These are phyloP conservation scores for Glossosoma conforme DNA, from an alignment of 1,140 invertebrate species.

Conservation along the genomic window DNA sequence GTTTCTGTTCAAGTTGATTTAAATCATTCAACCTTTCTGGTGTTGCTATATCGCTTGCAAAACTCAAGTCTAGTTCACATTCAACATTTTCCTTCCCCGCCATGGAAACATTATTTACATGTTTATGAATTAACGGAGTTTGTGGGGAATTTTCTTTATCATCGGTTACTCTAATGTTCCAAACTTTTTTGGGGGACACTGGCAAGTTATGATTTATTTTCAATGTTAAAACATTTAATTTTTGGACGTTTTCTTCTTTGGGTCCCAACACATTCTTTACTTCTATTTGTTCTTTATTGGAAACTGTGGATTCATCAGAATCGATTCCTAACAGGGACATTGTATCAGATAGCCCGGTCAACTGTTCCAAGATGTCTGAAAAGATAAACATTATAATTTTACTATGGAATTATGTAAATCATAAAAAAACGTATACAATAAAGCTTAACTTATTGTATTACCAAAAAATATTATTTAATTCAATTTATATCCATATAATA, in stretches of 20 bases:
- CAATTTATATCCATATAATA: too few species aligned
- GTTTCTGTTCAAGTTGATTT: slow-evolving; percentile 42
- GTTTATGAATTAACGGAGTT: slow-evolving; percentile 22
- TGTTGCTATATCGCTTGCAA: slow-evolving; percentile 37
- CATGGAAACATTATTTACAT: slow-evolving; percentile 27
- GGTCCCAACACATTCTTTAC: not conserved
- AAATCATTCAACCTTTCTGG: slow-evolving; percentile 44
- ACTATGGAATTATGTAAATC: slow-evolving; percentile 5
- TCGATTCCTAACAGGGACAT: slow-evolving; percentile 25
- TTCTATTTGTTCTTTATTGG: not conserved
- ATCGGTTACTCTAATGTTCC: slow-evolving; percentile 36
- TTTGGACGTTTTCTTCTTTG: slow-evolving; percentile 13
- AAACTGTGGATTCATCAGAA: not conserved
- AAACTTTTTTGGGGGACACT: slow-evolving; percentile 36
- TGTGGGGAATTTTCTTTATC: slow-evolving; percentile 28
- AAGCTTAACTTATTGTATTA: too few species aligned
- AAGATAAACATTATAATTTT: slow-evolving; percentile 21
- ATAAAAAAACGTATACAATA: too few species aligned
- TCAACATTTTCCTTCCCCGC: slow-evolving; percentile 6
- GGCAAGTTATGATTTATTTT: slow-evolving; percentile 34
- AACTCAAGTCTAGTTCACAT: slow-evolving; percentile 29
- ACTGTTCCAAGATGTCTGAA: slow-evolving; percentile 46
- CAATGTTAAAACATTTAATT: slow-evolving; percentile 34
- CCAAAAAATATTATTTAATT: too few species aligned
- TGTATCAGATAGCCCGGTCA: slow-evolving; percentile 39